phyloP scores from a whole-genome alignment of 2,113 vertebrate species.

The Forbesichthys papilliferus region DNA sequence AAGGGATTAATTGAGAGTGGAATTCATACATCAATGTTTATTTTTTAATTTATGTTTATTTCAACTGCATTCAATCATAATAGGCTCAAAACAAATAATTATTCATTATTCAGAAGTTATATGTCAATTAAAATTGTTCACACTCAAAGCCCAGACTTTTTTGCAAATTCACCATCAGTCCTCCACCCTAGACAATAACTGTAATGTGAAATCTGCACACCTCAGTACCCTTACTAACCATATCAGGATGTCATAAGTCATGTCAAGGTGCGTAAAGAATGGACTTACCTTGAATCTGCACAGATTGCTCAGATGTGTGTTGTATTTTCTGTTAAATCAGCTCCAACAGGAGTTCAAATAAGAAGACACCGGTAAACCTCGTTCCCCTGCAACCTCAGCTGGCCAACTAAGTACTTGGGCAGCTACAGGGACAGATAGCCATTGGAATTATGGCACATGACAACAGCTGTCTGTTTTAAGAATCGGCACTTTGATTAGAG shows the following conservation, averaged over 20 bases:
- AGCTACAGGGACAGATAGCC: constrained; percentile 69
- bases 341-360: constrained; percentile 42
- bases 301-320: constrained; percentile 43
- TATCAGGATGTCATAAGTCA: constrained; percentile 27
- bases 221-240: constrained; percentile 37
- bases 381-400: constrained; percentile 60
- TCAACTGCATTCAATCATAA: too few species aligned
- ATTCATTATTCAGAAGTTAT: constrained; percentile 1
- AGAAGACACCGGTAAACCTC: constrained; percentile 43
- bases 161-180: background rate
- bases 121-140: background rate
- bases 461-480: constrained; percentile 83
- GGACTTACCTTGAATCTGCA: constrained; percentile 68
- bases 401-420: constrained; percentile 64
- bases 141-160: background rate
- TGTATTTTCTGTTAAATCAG: constrained; percentile 34
- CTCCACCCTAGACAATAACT: background rate
- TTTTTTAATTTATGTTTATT: too few species aligned
- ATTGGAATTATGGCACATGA: constrained; percentile 78
- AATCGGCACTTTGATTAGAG: constrained; percentile 83
- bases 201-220: constrained; percentile 4
- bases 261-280: constrained; percentile 39
- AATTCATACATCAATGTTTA: background rate
- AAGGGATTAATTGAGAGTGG: constrained; percentile 21
- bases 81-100: constrained; percentile 5